Evolutionary conservation across 1,140 invertebrate species (phyloP), one percentile per base, ranked within the genome.

Genomic region (Drosophila pruinosa): DNA sequence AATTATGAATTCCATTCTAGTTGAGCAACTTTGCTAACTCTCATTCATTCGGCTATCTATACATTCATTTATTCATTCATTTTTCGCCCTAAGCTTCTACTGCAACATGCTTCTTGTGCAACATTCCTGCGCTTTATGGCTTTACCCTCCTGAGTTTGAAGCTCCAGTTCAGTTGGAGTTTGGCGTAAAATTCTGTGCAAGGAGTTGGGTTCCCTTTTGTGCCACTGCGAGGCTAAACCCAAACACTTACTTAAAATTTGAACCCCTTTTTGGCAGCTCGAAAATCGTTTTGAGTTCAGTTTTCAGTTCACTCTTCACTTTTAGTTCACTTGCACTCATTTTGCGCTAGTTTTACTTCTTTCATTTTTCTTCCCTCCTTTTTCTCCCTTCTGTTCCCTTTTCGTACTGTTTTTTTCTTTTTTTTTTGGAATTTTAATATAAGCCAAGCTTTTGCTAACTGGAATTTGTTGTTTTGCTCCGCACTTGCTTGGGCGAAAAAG

Each of bases 41-140:
- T 52, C 34, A 43, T 67, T 58, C 26, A 48, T 54, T 59, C 31
- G 61, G 28, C 56, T 39, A 71, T 62, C 50, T 34, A 63, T 72
- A 67, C 74, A 78, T 83, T 83, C 75, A 83, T 83, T 78, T 78
- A 82, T 83, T 82, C 79, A 82, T 83, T 80, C 54, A 62, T 68
- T 69, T 57, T 56, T 64, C 47, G 56, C 64, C 52, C 43, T 65
- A 56, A 71, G 61, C 61, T 70, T 24, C 8, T 61, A 14, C 22
- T 58, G 2, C 26, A n/a, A n/a, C n/a, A n/a, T 45, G 14, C 6
- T 19, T 17, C 12, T 45, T 17, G 21, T 56, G 53, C 52, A 50
- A 58, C 71, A 73, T 68, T 76, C 63, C 64, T 47, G 28, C n/a
- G 58, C 62, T 62, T 54, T 54, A 31, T 61, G 57, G 54, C 39